phyloP scores from a whole-genome alignment of 2,797 vertebrate species.

The Champsocephalus esox region DNA sequence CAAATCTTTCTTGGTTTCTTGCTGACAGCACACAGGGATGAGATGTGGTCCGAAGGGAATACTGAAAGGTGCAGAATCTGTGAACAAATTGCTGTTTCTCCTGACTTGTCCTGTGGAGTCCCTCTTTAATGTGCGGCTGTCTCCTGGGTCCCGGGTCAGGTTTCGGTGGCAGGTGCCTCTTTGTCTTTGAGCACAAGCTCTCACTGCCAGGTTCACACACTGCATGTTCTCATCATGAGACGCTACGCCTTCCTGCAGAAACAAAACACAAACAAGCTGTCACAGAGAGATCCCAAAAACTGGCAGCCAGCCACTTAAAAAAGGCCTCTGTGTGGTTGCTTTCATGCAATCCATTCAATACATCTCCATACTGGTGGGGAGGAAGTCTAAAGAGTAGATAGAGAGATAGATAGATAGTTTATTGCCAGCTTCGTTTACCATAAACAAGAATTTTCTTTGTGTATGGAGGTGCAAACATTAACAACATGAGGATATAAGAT shows the following conservation, averaged over 20 bases:
- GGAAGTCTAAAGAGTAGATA: neutral
- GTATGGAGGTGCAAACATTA: too few species aligned
- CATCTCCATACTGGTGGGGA: neutral
- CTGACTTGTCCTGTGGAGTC: conserved; percentile 56
- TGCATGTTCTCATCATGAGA: conserved; percentile 90
- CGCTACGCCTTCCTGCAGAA: conserved; percentile 84
- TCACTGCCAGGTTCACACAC: conserved; percentile 90
- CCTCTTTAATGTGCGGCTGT: conserved; percentile 61
- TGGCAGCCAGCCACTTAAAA: neutral
- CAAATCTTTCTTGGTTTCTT: conserved; percentile 11
- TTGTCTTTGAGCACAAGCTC: conserved; percentile 72
- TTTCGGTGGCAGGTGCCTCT: neutral
- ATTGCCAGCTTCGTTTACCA: too few species aligned
- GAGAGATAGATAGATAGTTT: too few species aligned
- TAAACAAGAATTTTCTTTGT: too few species aligned
- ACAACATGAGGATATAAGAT: too few species aligned
- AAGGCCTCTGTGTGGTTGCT: neutral
- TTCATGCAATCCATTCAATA: neutral
- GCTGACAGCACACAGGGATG: conserved; percentile 78
- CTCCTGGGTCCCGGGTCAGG: neutral
- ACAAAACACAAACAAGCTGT: conserved; percentile 27
- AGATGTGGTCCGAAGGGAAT: conserved; percentile 88
- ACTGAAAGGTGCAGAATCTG: conserved; percentile 16
- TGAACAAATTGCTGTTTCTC: neutral
- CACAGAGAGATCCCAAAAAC: neutral